phyloP scores from a whole-genome alignment of 2,888 invertebrate genomes.

The Anaspis maculata region DNA sequence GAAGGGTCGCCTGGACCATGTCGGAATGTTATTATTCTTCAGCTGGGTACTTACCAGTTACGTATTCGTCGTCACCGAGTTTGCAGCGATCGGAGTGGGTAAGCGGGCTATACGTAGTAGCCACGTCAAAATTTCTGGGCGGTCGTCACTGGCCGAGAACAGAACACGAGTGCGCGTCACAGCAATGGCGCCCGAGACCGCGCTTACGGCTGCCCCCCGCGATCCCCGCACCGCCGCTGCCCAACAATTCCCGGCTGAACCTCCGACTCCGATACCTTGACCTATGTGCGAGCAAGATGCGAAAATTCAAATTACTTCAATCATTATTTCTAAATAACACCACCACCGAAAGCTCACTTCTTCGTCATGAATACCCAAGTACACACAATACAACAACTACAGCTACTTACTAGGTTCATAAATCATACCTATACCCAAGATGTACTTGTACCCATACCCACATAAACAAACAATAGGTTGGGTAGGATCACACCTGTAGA shows the following conservation, averaged over 20 bases:
- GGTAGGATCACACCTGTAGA: too few relatives aligned
- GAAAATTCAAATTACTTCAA: too few relatives aligned
- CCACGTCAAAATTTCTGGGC: slow-evolving; percentile 83
- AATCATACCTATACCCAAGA: too few relatives aligned
- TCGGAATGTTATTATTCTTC: slow-evolving; percentile 53
- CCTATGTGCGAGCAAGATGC: slow-evolving; percentile 5
- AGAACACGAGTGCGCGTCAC: slow-evolving; percentile 70
- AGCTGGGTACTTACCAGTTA: slow-evolving; percentile 78
- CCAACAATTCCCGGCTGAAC: slow-evolving; percentile 2
- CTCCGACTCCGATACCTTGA: slow-evolving; percentile 12
- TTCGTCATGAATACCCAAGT: too few relatives aligned
- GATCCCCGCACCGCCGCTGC: slow-evolving; percentile 9
- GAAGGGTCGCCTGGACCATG: slow-evolving; percentile 43
- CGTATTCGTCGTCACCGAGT: slow-evolving; percentile 92
- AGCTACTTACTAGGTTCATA: too few relatives aligned
- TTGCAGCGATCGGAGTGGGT: slow-evolving; percentile 91
- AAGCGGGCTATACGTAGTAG: slow-evolving; percentile 88
- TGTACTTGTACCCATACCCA: too few relatives aligned
- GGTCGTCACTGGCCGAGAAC: slow-evolving; percentile 74
- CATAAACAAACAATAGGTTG: too few relatives aligned
- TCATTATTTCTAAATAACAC: too few relatives aligned
- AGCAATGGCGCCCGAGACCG: slow-evolving; percentile 58
- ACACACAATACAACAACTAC: too few relatives aligned
- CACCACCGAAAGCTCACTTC: too few relatives aligned
- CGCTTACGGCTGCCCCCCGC: slow-evolving; percentile 33